Evolutionary conservation across 2,113 vertebrate genomes (phyloP).

Genomic region (Actenoides lindsayi): DNA sequence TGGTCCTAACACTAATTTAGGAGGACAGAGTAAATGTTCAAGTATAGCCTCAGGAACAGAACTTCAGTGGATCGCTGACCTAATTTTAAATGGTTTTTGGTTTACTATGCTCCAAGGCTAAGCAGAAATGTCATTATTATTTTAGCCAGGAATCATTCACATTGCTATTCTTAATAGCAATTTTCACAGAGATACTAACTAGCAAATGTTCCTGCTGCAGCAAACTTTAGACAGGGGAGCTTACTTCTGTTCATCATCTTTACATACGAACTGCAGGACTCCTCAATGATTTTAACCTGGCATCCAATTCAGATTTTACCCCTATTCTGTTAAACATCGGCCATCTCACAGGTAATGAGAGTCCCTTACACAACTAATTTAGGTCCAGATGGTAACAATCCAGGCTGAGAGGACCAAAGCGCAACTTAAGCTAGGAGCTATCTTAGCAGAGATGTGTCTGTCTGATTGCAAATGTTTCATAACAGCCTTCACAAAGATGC

Average conservation of each 20-base stretch:
- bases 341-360: neutral
- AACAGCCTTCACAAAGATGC: neutral
- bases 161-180: neutral
- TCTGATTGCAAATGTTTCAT: neutral
- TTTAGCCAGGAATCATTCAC: neutral
- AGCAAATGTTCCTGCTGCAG: neutral
- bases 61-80: neutral
- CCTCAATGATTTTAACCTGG: neutral
- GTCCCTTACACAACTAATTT: neutral
- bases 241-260: neutral
- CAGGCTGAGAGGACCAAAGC: neutral
- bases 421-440: neutral
- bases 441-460: neutral
- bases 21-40: neutral
- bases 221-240: neutral
- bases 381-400: neutral
- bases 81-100: fast-evolving
- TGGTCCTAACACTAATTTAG: neutral
- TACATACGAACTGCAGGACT: neutral
- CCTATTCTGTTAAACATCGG: neutral
- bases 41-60: neutral
- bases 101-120: neutral
- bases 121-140: neutral
- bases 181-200: neutral
- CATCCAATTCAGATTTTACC: fast-evolving